A percentile compares a stretch with the other conserved stretches of the same genome.
These are phyloP conservation scores for Sebastes melanostomus DNA, from an alignment of 2,797 vertebrate genomes.

Conservation along the genomic window DNA sequence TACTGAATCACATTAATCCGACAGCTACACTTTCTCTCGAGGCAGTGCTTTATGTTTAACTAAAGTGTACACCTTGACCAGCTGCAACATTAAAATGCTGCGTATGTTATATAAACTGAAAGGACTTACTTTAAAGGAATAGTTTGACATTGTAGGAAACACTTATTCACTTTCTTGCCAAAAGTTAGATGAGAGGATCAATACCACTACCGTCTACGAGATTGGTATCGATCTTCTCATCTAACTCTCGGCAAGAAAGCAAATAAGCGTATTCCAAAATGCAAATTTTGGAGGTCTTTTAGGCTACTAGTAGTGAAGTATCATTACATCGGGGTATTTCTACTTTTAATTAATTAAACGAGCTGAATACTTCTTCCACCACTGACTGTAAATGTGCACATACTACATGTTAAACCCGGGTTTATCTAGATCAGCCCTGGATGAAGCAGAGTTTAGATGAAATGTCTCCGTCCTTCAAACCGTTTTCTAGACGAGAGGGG, in stretches of 20 bases:
- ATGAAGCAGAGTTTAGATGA: constrained; percentile 31
- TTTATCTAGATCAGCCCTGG: constrained; percentile 35
- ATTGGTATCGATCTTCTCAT: neutral
- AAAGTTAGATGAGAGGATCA: neutral
- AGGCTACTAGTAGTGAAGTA: too few relatives aligned
- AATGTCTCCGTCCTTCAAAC: constrained; percentile 50
- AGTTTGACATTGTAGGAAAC: neutral
- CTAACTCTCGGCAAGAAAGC: neutral
- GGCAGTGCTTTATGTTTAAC: neutral
- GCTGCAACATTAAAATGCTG: neutral
- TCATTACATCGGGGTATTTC: neutral
- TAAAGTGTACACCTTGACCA: neutral
- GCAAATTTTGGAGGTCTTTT: neutral
- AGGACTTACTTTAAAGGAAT: neutral
- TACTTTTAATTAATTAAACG: neutral
- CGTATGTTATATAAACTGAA: neutral
- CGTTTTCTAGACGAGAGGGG: constrained; percentile 7
- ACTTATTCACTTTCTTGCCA: neutral
- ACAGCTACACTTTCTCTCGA: neutral
- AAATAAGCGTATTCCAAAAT: neutral
- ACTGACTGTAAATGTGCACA: neutral
- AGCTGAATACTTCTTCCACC: neutral
- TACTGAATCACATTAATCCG: too few relatives aligned
- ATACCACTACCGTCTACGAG: neutral
- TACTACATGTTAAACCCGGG: constrained; percentile 20